A percentile compares a stretch with the other conserved stretches of the same genome.
Evolutionary conservation across 2,113 vertebrate genomes (phyloP).

Genomic region (Thunnus maccoyii): DNA sequence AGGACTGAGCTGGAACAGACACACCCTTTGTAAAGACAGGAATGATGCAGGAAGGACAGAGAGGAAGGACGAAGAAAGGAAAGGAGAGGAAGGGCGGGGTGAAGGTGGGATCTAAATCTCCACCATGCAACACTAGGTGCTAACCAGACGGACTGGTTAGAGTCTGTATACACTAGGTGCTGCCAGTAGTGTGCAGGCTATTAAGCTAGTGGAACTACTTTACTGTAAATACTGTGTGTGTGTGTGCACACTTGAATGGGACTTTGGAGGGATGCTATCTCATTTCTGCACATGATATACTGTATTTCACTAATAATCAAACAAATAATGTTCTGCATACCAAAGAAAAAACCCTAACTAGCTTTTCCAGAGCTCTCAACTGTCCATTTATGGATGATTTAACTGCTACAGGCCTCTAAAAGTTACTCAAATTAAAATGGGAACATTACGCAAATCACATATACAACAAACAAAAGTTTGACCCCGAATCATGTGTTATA

Average conservation of each 20-base stretch:
- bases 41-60: slow-evolving; percentile 22
- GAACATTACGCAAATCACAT: too few species aligned
- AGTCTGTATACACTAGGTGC: slow-evolving; percentile 1
- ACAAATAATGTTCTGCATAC: background rate
- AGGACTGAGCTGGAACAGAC: slow-evolving; percentile 69
- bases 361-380: too few species aligned
- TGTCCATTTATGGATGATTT: too few species aligned
- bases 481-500: too few species aligned
- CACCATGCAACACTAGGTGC: background rate
- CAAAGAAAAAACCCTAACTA: too few species aligned
- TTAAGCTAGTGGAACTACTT: background rate
- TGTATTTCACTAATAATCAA: background rate
- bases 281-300: too few species aligned
- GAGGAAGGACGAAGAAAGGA: slow-evolving; percentile 12
- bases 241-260: background rate
- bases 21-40: slow-evolving; percentile 78
- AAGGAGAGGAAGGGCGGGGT: slow-evolving; percentile 40
- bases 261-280: too few species aligned
- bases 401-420: too few species aligned
- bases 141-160: slow-evolving; percentile 36
- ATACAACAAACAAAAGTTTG: too few species aligned
- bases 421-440: too few species aligned
- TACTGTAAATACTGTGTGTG: background rate
- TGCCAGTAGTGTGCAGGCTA: background rate
- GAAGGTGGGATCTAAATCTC: slow-evolving; percentile 4